Evolutionary conservation across 2,888 invertebrate genomes (phyloP), one percentile per base, ranked within the genome.

Genomic region (Hecatera dysodea): DNA sequence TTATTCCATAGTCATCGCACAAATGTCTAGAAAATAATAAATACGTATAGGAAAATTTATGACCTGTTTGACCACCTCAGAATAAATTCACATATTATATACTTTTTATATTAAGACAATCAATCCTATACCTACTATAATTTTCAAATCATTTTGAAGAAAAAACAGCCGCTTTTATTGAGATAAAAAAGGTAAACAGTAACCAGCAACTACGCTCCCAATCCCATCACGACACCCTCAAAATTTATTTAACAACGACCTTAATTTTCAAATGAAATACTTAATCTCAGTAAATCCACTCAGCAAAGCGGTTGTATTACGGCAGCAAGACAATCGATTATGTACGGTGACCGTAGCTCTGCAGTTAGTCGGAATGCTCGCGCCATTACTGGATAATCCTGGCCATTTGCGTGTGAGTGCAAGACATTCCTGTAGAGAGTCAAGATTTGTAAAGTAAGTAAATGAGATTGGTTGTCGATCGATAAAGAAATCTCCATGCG

Each of bases 341-440:
- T 85, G 69, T 82, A 86, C 84, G 87, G 89, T 87, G 81, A 85
- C 79, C 69, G 81, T 66, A 64, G 70, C 72, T 73, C 52, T 71
- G 72, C 75, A 79, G 80, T 90, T 90, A 90, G 86, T 86, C 76
- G 86, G 86, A 93, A 93, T 92, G 90, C 91, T 91, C 89, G 82
- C 91, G 83, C 91, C 91, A 93, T 93, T 93, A 93, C 89, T 81
- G 88, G 83, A 88, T 92, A 92, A 93, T 93, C 91, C 90, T 85
- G 81, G 80, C 87, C 90, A 91, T 93, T 93, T 92, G 90, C 90
- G 87, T 89, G 87, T 84, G 90, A 88, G 88, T 86, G 80, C 84
- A 62, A 80, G 67, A 72, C 75, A 76, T 77, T 70, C 53, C 48
- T 29, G 52, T 8, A 22, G 17, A 48, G 71, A 64, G 71, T 71